Evolutionary conservation across 2,797 vertebrate genomes (phyloP).

Genomic region (Fratercula arctica): DNA sequence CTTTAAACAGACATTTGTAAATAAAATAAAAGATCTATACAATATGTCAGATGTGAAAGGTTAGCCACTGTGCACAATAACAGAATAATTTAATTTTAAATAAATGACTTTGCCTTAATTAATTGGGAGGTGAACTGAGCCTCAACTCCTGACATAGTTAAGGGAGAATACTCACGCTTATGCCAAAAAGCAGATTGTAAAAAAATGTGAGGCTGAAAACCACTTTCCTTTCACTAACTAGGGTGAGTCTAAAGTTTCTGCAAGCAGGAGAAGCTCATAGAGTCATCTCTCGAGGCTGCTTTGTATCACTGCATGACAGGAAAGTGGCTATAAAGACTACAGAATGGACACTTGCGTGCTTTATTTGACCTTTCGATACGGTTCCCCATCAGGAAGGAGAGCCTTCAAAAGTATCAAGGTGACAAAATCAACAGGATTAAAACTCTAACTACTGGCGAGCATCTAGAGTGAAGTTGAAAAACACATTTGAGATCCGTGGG

Average conservation of each 20-base stretch:
- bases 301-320: background rate
- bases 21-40: slow-evolving; percentile 10
- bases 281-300: background rate
- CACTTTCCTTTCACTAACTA: background rate
- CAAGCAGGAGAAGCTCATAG: background rate
- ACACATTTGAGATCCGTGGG: background rate
- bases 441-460: background rate
- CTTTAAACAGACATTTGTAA: slow-evolving; percentile 3
- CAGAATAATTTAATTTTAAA: slow-evolving; percentile 12
- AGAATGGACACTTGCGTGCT: background rate
- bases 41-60: background rate
- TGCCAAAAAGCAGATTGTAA: background rate
- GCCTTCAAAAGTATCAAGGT: background rate
- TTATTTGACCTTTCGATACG: background rate
- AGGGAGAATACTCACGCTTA: background rate
- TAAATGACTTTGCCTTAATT: background rate
- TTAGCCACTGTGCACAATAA: background rate
- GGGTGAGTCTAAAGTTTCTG: background rate
- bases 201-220: background rate
- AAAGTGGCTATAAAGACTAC: background rate
- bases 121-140: slow-evolving; percentile 13
- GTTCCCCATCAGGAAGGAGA: background rate
- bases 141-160: background rate
- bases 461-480: background rate
- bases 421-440: background rate